Evolutionary conservation across 2,113 vertebrate species (phyloP), one percentile per base, ranked within the genome.

Genomic region (Myodes glareolus): DNA sequence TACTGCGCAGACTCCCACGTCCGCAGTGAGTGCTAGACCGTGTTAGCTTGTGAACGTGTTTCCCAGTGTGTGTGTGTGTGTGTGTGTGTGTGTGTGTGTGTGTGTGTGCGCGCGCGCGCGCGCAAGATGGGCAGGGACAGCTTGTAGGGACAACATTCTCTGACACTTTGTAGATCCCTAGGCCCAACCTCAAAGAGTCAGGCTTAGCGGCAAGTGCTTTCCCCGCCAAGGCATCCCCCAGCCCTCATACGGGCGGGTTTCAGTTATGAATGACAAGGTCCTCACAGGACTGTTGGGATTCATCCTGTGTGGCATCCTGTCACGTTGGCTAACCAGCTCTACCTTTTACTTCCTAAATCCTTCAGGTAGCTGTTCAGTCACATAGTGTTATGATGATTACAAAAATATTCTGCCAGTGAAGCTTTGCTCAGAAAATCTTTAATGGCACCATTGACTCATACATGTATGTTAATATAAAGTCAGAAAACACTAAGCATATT

Each of bases 1-100:
- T 98, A 99, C 90, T 99, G 99, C 86, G 99, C 99, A 16, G 99
- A 99, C 73, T 99, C 98, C 96, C 99, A 99, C 47, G 19, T 99
- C 50, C 98, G 99, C 97, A 99, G 99, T 99, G 98, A 99, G 99
- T 8, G 47, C 25, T 58, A 55, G 45, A 67, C 10, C 9, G 9
- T 84, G 16, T 42, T 82, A 19, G 47, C 76, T 78, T 52, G 33
- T 36, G 7, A 23, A 13, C 5, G 12, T 5, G 3, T n/a, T 11
- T 23, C 21, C 67, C 31, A 25, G 5, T 58, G 55, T 63, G 23
- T 65, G 63, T 4, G 25, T 65, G 61, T 65, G 63, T 29, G 27
- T 29, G 10, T 29, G 63, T 29, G 10, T 65, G 63, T 58, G 55
- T 58, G 17, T 58, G 55, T 58, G 55, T 58, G 55, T 58, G 55